Percentiles rank a stretch among this genome's conserved stretches.
These are phyloP conservation scores for Fistularia commersonii DNA, from an alignment of 2,797 vertebrate genomes.

Conservation along the genomic window DNA sequence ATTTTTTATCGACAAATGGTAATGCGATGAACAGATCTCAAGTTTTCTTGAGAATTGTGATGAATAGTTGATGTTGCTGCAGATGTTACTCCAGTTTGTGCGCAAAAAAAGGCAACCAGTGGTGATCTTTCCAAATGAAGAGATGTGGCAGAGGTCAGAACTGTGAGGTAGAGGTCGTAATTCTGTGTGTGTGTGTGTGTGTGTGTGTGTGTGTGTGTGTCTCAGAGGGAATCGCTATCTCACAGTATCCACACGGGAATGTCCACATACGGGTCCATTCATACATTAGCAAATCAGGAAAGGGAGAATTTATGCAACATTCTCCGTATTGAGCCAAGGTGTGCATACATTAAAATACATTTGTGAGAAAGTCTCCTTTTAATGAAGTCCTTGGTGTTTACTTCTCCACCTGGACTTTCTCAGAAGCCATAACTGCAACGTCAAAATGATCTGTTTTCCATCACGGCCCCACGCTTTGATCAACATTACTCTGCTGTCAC, in stretches of 20 bases:
- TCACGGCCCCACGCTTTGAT: too few species aligned
- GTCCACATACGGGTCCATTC: slow-evolving; percentile 37
- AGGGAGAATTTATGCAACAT: slow-evolving; percentile 31
- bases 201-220: slow-evolving; percentile 4
- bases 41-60: background rate
- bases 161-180: slow-evolving; percentile 11
- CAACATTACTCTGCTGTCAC: too few species aligned
- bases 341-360: slow-evolving; percentile 58
- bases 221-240: slow-evolving; percentile 15
- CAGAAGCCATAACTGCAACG: too few species aligned
- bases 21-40: background rate
- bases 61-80: too few species aligned
- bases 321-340: slow-evolving; percentile 38
- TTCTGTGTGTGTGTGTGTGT: background rate
- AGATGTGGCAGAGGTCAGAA: slow-evolving; percentile 20
- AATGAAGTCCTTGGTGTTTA: slow-evolving; percentile 40
- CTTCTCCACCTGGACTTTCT: slow-evolving; percentile 4
- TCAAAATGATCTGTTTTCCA: too few species aligned
- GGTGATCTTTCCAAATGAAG: too few species aligned
- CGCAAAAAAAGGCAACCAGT: too few species aligned
- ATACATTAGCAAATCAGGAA: slow-evolving; percentile 34
- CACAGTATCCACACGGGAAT: slow-evolving; percentile 46
- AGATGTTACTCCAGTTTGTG: too few species aligned
- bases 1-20: too few species aligned
- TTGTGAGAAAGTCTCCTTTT: slow-evolving; percentile 28